phyloP scores from a whole-genome alignment of 2,888 invertebrate species.

The Tenthredo notha region DNA sequence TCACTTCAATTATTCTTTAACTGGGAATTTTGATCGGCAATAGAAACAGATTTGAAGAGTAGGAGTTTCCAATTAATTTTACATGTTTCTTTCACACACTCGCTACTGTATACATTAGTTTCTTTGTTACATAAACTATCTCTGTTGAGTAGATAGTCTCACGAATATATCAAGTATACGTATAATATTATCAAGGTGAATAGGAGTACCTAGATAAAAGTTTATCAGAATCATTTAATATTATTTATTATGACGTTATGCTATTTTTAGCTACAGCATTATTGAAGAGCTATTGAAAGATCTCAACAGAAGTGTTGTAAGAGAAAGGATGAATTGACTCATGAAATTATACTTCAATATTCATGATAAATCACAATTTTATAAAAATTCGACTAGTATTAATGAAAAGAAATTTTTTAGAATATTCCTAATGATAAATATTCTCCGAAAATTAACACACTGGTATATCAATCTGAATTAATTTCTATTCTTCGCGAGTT shows the following conservation, averaged over 20 bases:
- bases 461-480: neutral
- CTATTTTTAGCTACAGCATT: neutral
- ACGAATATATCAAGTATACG: constrained; percentile 13
- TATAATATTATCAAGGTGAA: constrained; percentile 13
- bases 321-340: neutral
- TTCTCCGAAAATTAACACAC: neutral
- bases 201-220: constrained; percentile 11
- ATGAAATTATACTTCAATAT: neutral
- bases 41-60: neutral
- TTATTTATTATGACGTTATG: constrained; percentile 15
- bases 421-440: neutral
- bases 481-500: neutral
- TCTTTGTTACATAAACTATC: constrained; percentile 12
- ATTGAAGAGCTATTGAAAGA: neutral
- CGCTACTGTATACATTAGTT: neutral
- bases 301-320: neutral
- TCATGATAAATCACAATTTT: neutral
- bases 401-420: neutral
- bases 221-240: neutral
- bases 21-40: neutral
- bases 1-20: neutral
- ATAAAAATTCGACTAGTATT: constrained; percentile 17
- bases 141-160: constrained; percentile 21
- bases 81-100: neutral
- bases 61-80: neutral